A percentile compares a stretch with the other conserved stretches of the same genome.
Evolutionary conservation across 2,797 vertebrate genomes (phyloP).

Genomic region (Spheniscus humboldti): DNA sequence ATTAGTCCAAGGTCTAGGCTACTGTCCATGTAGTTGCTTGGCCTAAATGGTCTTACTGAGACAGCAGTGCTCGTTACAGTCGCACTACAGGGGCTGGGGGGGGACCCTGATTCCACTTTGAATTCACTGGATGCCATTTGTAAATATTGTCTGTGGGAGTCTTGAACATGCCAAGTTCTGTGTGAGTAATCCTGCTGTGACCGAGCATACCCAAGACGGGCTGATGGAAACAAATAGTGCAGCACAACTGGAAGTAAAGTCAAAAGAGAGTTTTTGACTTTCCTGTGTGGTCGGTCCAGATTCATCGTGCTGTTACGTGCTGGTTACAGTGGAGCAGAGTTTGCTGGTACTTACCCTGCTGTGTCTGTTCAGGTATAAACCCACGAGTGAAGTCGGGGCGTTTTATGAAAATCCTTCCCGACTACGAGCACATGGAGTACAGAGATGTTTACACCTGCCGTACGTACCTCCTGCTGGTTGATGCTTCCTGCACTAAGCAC

Average conservation of each 20-base stretch:
- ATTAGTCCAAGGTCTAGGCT: background rate
- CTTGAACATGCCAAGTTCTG: background rate
- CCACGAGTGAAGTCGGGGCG: slow-evolving; percentile 91
- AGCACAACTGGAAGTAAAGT: background rate
- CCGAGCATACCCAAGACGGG: rapidly evolving
- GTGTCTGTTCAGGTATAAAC: slow-evolving; percentile 90
- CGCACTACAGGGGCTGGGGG: too few relatives aligned
- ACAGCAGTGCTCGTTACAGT: background rate
- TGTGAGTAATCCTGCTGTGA: background rate
- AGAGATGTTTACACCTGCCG: slow-evolving; percentile 87
- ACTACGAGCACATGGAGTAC: slow-evolving; percentile 93
- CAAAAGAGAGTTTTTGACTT: background rate
- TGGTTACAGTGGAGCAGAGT: background rate
- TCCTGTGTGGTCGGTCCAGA: background rate
- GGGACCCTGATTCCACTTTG: background rate
- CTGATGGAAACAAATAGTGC: background rate
- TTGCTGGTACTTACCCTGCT: slow-evolving; percentile 66
- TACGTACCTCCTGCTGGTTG: slow-evolving; percentile 75
- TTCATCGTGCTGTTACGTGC: background rate
- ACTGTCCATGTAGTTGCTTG: background rate
- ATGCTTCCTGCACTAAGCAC: slow-evolving; percentile 46
- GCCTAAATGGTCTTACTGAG: background rate
- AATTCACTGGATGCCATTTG: background rate
- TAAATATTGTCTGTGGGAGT: background rate
- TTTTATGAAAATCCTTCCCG: slow-evolving; percentile 94